Evolutionary conservation across 2,888 invertebrate species (phyloP), one percentile per base, ranked within the genome.

Genomic region (Nudaria mundana): DNA sequence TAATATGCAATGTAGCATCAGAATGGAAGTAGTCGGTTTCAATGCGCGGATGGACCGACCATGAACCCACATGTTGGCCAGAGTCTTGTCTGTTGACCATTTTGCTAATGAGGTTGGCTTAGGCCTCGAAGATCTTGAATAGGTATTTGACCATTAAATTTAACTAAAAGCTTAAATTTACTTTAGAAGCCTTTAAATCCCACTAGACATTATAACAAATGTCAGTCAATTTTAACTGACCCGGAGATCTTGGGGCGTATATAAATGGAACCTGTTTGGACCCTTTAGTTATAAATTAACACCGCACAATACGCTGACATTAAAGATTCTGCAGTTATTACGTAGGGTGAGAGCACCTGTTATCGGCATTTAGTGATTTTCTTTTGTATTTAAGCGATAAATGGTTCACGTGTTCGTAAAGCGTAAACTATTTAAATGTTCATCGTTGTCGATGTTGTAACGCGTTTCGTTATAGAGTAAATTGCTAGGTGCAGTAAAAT

Each of bases 321-420:
- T 60, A 56, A 60, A 43, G 16, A 60, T 60, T 50, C 45, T 42
- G 44, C 57, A 48, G 60, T 56, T 59, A 60, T 59, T 56, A 56
- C 31, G 40, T 42, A 15, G 15, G 60, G 56, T 56, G 12, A 20
- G 10, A 5, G 38, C 5, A 32, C 36, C 46, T 5, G 38, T 58
- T 44, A 2, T 24, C 14, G 34, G 26, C 15, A 3, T 8, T 18
- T 10, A 5, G 11, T 32, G 7, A 18, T 18, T 24, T 39, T 24
- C 14, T 5, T 25, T 12, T 30, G 22, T 8, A 14, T 10, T n/a
- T 1, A 6, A 15, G 14, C 10, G 2, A 15, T 15, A 11, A 22
- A 3, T 11, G 22, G 10, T 16, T 24, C 24, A 32, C 15, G 11
- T 33, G 24, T 24, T 33, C 11, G 1, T 15, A 23, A 11, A 4